Base-by-base conservation (phyloP, 2,888 invertebrate species). In the Mycalesis mineus region DNA sequence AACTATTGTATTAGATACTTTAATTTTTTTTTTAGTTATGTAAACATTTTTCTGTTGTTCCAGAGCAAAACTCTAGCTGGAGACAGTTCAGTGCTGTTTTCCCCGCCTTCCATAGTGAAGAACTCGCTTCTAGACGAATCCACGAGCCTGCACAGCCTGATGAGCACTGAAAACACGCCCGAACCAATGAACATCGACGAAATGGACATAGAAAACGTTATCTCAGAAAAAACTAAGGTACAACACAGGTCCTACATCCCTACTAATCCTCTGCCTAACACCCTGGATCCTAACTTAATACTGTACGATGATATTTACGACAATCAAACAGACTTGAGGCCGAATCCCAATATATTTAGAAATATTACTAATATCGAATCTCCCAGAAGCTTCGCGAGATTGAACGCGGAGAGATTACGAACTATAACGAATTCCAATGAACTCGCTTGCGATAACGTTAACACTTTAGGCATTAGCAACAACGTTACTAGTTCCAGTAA, bases 61-160 rank as follows among this genome's bases (percentile, higher is more conserved):
- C 92, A 96, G 96, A 97, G 97, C 81, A 97, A 97, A 91, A 95
- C 95, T 53, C 84, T 97, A 71, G 93, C 92, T 13, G 94, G 94
- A 4, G 94, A 95, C 74, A 93, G 93, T 36, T 95, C 95, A 50
- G 93, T 94, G 7, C 84, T 95, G 69, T 96, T 96, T 79, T 96
- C 97, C 0, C 97, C 97, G 0, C 95, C 96, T 0, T 95, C 96
- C 15, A 95, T 97, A 65, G 93, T 97, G 71, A 95, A 95, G 75
- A 94, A 97, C 73, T 94, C 95, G 5, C 91, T 96, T 47, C 91
- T 94, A 59, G 92, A 92, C 74, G 92, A 91, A 63, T 91, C 92
- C 1, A 92, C 92, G 50, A 91, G 93, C 65, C 84, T 93, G 68
- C 93, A 93, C 72, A 87, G 88, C 59, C 70, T 88, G 0, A 75